These are phyloP conservation scores for Smittia sp. DNA, from an alignment of 2,888 invertebrate species.

Conservation along the genomic window DNA sequence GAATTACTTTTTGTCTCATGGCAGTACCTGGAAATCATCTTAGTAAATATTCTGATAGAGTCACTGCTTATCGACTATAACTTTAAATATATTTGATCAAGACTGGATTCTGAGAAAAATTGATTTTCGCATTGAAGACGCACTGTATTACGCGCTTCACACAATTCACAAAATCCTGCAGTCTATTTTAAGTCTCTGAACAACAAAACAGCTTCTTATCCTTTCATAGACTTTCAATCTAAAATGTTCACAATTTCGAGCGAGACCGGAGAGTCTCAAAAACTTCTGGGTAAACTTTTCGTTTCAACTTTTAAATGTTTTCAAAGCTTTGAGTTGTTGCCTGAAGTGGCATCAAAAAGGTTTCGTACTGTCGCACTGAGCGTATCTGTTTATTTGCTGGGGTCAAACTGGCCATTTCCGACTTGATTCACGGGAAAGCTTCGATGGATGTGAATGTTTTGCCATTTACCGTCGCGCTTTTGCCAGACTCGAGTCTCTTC, in stretches of 20 bases:
- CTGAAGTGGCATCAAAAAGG: constrained; percentile 1
- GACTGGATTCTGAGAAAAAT: background rate
- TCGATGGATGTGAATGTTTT: constrained; percentile 93
- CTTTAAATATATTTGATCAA: constrained; percentile 17
- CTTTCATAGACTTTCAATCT: background rate
- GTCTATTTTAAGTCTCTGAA: background rate
- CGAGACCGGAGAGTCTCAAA: constrained; percentile 27
- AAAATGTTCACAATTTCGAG: constrained; percentile 12
- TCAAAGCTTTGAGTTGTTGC: constrained; percentile 3
- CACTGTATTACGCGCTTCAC: background rate
- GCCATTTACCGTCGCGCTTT: constrained; percentile 93
- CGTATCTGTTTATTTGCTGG: constrained; percentile 20
- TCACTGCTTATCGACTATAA: constrained; percentile 19
- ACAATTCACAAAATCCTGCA: background rate
- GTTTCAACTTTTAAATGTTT: background rate
- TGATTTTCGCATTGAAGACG: background rate
- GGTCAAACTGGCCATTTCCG: constrained; percentile 24
- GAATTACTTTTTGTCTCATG: constrained; percentile 1
- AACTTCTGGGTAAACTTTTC: background rate
- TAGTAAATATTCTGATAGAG: background rate
- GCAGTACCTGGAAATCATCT: constrained; percentile 28
- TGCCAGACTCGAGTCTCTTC: constrained; percentile 97
- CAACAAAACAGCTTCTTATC: background rate
- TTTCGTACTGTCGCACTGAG: background rate
- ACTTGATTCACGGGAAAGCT: constrained; percentile 31